Evolutionary conservation across 2,888 invertebrate species (phyloP).

Genomic region (Drosophila antonietae): DNA sequence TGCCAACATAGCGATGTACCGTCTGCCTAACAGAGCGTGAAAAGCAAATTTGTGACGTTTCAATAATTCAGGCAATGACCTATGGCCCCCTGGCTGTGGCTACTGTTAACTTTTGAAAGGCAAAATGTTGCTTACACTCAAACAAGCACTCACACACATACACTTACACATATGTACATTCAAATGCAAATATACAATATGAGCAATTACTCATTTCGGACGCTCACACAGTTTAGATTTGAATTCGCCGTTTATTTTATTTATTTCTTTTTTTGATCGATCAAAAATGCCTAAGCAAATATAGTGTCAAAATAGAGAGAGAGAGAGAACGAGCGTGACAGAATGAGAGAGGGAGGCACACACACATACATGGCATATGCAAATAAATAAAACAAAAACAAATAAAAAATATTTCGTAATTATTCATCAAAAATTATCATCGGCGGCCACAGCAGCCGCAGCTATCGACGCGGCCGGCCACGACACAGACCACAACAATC

Average conservation of each 20-base stretch:
- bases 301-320: constrained; percentile 53
- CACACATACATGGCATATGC: constrained; percentile 19
- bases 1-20: neutral
- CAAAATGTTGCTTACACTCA: constrained; percentile 25
- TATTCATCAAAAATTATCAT: constrained; percentile 68
- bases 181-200: constrained; percentile 36
- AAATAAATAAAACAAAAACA: constrained; percentile 38
- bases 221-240: constrained; percentile 53
- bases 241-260: constrained; percentile 50
- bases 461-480: constrained; percentile 30
- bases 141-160: constrained; percentile 9
- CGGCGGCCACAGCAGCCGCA: constrained; percentile 45
- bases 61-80: constrained; percentile 45
- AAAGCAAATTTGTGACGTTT: constrained; percentile 31
- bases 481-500: constrained; percentile 24
- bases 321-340: constrained; percentile 2
- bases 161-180: neutral
- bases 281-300: constrained; percentile 48
- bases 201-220: constrained; percentile 74
- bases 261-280: constrained; percentile 49
- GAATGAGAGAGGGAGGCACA: neutral
- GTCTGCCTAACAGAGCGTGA: constrained; percentile 43
- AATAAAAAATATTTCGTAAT: constrained; percentile 70
- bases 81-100: constrained; percentile 37
- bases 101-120: constrained; percentile 51